Conservation (phyloP, 2,113 vertebrate genomes). For the Pterophyllum scalare region DNA sequence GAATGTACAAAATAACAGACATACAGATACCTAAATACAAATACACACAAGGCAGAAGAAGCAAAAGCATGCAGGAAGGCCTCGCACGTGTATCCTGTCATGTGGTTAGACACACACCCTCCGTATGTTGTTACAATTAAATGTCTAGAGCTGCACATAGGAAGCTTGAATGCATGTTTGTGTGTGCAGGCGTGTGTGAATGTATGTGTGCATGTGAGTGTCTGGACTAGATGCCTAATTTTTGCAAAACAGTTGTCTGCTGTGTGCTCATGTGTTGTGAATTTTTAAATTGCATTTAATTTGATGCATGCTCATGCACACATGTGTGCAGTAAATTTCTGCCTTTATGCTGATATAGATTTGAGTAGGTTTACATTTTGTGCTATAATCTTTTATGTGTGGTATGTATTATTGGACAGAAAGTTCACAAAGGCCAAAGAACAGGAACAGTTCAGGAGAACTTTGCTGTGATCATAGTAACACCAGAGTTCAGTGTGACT, state of each 20-base stretch:
- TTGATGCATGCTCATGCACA: background rate
- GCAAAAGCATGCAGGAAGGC: slow-evolving; percentile 26
- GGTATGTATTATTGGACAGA: background rate
- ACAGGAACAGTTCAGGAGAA: background rate
- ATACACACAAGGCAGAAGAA: background rate
- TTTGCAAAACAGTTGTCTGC: slow-evolving; percentile 23
- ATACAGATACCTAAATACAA: background rate
- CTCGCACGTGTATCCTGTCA: background rate
- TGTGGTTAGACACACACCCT: slow-evolving; percentile 40
- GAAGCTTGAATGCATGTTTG: slow-evolving; percentile 9
- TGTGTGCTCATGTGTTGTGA: background rate
- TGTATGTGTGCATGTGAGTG: background rate
- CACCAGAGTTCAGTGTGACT: background rate
- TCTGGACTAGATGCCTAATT: background rate
- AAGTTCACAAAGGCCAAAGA: background rate
- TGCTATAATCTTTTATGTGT: background rate
- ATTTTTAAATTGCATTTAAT: no score
- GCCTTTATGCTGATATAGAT: background rate
- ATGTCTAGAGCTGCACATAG: slow-evolving; percentile 45
- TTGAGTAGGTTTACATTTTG: background rate
- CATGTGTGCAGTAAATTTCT: no score
- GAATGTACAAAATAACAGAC: background rate
- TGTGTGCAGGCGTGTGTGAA: background rate
- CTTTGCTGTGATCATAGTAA: background rate
- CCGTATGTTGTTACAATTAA: slow-evolving; percentile 64